These are phyloP conservation scores for Augiades crinisus DNA, from an alignment of 2,888 invertebrate genomes.

Conservation along the genomic window DNA sequence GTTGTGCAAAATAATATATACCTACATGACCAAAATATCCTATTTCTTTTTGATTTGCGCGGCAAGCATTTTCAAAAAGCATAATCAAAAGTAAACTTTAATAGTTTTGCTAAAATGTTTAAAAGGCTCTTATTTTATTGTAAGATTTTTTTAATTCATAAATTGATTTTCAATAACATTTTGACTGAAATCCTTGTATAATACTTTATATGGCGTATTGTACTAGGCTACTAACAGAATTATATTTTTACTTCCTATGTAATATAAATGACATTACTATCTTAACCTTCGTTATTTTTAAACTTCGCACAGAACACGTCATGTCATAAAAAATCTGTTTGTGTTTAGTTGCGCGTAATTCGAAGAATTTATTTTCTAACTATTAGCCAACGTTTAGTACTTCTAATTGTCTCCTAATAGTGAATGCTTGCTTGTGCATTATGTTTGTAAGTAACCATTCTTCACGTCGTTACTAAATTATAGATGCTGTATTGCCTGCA, in stretches of 20 bases:
- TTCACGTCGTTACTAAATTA: constrained; percentile 55
- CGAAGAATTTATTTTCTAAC: neutral
- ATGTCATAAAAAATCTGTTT: neutral
- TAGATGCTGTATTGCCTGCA: constrained; percentile 33
- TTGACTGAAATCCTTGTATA: too few species aligned
- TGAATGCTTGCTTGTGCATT: constrained; percentile 47
- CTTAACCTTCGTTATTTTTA: neutral
- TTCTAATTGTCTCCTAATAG: constrained; percentile 3
- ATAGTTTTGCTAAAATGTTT: neutral
- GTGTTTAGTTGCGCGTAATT: neutral
- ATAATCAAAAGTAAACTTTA: neutral
- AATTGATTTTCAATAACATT: too few species aligned
- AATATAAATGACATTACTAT: neutral
- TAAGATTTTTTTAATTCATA: too few species aligned
- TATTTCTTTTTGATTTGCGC: too few species aligned
- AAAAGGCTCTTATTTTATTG: too few species aligned
- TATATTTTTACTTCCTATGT: neutral
- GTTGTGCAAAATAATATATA: neutral
- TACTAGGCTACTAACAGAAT: neutral
- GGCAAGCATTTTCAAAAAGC: neutral
- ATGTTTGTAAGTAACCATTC: constrained; percentile 65
- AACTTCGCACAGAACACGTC: neutral
- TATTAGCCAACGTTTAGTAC: neutral
- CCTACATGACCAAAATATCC: too few species aligned
- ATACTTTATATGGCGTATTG: too few species aligned